These are phyloP conservation scores for Polyommatus icarus DNA, from an alignment of 2,888 invertebrate genomes.

Conservation along the genomic window DNA sequence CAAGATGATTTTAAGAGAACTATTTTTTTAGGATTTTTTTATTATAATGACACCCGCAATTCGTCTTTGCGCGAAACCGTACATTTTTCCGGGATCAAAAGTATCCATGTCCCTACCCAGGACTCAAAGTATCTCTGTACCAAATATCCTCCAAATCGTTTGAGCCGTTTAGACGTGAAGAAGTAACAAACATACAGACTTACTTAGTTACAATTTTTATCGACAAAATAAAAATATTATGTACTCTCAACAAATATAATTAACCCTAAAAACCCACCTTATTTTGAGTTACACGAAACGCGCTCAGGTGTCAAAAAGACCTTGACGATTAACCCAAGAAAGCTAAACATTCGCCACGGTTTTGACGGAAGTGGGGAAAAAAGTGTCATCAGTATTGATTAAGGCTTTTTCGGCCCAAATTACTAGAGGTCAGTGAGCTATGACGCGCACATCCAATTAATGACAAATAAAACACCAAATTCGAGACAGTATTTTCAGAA, in stretches of 20 bases:
- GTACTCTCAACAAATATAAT: not conserved
- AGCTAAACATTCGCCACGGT: not conserved
- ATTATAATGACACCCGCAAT: too few relatives aligned
- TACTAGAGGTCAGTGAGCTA: slow-evolving; percentile 15
- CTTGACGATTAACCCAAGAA: slow-evolving; percentile 2
- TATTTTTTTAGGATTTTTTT: too few relatives aligned
- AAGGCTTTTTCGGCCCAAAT: slow-evolving; percentile 12
- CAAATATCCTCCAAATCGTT: too few relatives aligned
- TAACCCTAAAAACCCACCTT: not conserved
- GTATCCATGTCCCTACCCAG: too few relatives aligned
- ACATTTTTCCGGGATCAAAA: too few relatives aligned
- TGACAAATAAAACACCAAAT: not conserved
- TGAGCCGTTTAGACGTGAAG: too few relatives aligned
- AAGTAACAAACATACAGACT: too few relatives aligned
- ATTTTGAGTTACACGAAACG: not conserved
- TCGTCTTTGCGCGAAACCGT: too few relatives aligned
- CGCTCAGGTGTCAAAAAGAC: not conserved
- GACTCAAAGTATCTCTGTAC: too few relatives aligned
- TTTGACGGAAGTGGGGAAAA: slow-evolving; percentile 1
- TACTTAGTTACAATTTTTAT: too few relatives aligned
- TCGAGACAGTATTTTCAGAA: not conserved
- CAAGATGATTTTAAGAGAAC: too few relatives aligned
- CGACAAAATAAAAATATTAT: not conserved
- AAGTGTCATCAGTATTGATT: slow-evolving; percentile 4
- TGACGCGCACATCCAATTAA: not conserved